Base-by-base conservation (phyloP, 2,797 vertebrate genomes). In the Epinephelus malabaricus region DNA sequence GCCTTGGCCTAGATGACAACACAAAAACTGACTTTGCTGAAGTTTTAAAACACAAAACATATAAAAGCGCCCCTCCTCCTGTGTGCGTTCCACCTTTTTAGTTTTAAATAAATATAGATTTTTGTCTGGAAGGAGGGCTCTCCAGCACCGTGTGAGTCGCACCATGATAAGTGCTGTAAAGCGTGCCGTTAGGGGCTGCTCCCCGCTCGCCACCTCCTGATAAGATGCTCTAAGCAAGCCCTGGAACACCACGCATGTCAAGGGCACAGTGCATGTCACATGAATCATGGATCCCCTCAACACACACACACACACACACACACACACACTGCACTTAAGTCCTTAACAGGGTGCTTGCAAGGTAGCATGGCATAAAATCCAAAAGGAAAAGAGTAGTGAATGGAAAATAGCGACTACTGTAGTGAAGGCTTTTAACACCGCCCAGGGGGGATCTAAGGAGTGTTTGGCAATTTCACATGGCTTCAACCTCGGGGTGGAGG, bases 181-280 rank as follows among this genome's bases (percentile, higher is more conserved):
- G 74, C 21, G 7, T 69, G 51, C 47, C 6, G 13, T 43, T 1
- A 46, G 70, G 68, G 71, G 69, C 67, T 19, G 66, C 77, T 62
- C 59, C 54, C 49, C 9, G 21, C 71, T 81, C 49, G 7, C 75
- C 30, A 47, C 84, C 66, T 64, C 66, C 75, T 81, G 91, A 94
- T 93, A 94, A 94, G 89, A 76, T 69, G 78, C 87, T 85, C 78
- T 62, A 30, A 88, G 90, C 71, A 76, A 87, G 78, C 74, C 82
- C 73, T 65, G 82, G 50, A 82, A 89, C 89, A 56, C 84, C 78
- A 75, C 70, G 88, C 87, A 87, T 86, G 89, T 91, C 89, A 84
- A 81, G 86, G 86, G 73, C 85, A 81, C 17, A 34, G 81, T 83
- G 83, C 83, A 67, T 81, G 61, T 60, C 79, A 67, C 79, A 92